phyloP scores from a whole-genome alignment of 2,888 invertebrate species.

The Drosophila diplacantha region DNA sequence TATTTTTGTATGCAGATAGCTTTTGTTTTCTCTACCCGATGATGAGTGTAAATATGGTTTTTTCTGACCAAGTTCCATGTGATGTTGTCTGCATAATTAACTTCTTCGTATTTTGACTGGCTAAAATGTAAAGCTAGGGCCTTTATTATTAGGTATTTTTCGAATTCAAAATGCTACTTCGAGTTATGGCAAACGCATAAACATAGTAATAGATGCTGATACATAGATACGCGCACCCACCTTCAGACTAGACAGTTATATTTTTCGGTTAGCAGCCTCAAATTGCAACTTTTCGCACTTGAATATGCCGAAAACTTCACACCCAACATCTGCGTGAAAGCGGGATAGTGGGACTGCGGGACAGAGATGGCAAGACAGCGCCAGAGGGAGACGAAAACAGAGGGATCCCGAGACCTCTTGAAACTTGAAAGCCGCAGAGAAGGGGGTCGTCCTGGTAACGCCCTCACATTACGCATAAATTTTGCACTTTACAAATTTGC shows the following conservation, averaged over 20 bases:
- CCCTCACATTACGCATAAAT: conserved; percentile 73
- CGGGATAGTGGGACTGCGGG: conserved; percentile 24
- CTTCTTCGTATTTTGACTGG: too few relatives aligned
- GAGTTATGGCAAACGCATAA: neutral
- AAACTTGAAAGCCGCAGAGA: conserved; percentile 63
- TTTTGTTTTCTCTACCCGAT: too few relatives aligned
- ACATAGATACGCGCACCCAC: conserved; percentile 26
- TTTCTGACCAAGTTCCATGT: too few relatives aligned
- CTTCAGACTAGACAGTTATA: conserved; percentile 58
- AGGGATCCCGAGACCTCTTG: conserved; percentile 51
- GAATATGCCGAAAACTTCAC: conserved; percentile 47
- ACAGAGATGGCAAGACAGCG: neutral
- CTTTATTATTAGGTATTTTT: neutral
- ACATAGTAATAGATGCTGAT: neutral
- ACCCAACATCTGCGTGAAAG: conserved; percentile 26
- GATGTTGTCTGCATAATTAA: too few relatives aligned
- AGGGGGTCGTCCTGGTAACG: conserved; percentile 48
- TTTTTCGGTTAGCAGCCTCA: conserved; percentile 47
- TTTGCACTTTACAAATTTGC: conserved; percentile 73
- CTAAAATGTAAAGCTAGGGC: too few relatives aligned
- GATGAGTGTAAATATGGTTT: too few relatives aligned
- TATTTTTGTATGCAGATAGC: too few relatives aligned
- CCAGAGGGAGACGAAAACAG: conserved; percentile 3
- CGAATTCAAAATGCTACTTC: neutral
- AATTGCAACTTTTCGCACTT: conserved; percentile 71